phyloP scores from a whole-genome alignment of 2,888 invertebrate genomes.

The Argyresthia albistria region DNA sequence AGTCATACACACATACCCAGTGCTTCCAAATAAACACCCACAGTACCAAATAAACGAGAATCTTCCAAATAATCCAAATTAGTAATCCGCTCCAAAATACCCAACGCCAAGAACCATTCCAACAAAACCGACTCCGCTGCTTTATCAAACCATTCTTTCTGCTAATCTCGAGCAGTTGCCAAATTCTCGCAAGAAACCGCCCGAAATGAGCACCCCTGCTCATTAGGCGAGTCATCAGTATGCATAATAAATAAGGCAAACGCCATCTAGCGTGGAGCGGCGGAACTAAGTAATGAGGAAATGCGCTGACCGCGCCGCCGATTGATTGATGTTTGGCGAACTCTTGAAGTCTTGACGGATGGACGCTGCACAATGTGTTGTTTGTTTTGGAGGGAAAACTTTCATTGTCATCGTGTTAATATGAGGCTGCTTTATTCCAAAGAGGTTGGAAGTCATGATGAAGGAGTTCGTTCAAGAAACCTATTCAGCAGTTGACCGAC shows the following conservation, averaged over 20 bases:
- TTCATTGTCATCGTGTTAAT: too few relatives aligned
- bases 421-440: too few relatives aligned
- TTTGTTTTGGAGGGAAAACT: too few relatives aligned
- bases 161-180: conserved; percentile 47
- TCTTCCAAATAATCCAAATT: not conserved
- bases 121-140: conserved; percentile 8
- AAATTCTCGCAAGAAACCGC: conserved; percentile 52
- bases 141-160: conserved; percentile 47
- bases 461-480: too few relatives aligned
- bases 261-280: conserved; percentile 52
- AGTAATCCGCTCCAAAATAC: not conserved
- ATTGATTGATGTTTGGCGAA: conserved; percentile 11
- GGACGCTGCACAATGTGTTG: not conserved
- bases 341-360: conserved; percentile 2
- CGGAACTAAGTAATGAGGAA: conserved; percentile 27
- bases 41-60: too few relatives aligned
- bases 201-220: conserved; percentile 35
- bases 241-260: conserved; percentile 80
- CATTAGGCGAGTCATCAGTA: conserved; percentile 83
- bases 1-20: too few relatives aligned
- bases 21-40: too few relatives aligned
- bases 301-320: conserved; percentile 4
- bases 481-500: too few relatives aligned
- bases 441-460: too few relatives aligned
- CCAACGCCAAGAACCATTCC: conserved; percentile 6